Evolutionary conservation across 2,113 vertebrate genomes (phyloP), one percentile per base, ranked within the genome.

Genomic region (Nansenia antarctica): DNA sequence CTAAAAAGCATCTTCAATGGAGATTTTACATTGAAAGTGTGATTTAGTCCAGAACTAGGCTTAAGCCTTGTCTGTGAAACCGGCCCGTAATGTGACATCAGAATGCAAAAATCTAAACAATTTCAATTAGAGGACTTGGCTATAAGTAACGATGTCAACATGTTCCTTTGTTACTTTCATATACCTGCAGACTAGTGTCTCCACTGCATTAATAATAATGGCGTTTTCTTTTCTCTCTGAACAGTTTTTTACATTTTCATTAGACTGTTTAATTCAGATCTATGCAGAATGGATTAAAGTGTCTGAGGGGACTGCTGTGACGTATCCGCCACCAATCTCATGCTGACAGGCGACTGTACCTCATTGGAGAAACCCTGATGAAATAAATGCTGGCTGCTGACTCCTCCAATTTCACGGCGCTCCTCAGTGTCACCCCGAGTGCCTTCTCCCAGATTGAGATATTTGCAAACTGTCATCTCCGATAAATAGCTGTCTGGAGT

Each of bases 401-500:
- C 95, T 95, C 88, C 92, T 96, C 90, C 93, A 94, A 95, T 98
- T 97, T 95, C 89, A 93, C 79, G 78, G 86, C 81, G 85, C 91
- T 94, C 88, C 89, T 94, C 90, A 71, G 88, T 94, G 94, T 96
- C 96, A 95, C 93, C 90, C 86, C 86, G 75, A 82, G 90, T 90
- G 92, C 89, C 94, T 94, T 92, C 91, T 88, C 88, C 87, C 91
- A 95, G 96, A 98, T 95, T 96, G 96, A 98, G 95, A 98, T 96
- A 96, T 98, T 97, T 98, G 95, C 94, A 96, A 97, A 95, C 95
- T 97, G 97, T 96, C 96, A 96, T 94, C 93, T 95, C 94, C 92
- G 91, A 97, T 97, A 96, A 98, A 96, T 94, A 95, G 94, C 94
- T 92, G 89, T 93, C 89, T 90, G 90, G 88, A 93, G 85, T 93